Percentiles rank a stretch among this genome's conserved stretches.
These are phyloP conservation scores for Saccostrea echinata DNA, from an alignment of 1,140 invertebrate species.

Conservation along the genomic window DNA sequence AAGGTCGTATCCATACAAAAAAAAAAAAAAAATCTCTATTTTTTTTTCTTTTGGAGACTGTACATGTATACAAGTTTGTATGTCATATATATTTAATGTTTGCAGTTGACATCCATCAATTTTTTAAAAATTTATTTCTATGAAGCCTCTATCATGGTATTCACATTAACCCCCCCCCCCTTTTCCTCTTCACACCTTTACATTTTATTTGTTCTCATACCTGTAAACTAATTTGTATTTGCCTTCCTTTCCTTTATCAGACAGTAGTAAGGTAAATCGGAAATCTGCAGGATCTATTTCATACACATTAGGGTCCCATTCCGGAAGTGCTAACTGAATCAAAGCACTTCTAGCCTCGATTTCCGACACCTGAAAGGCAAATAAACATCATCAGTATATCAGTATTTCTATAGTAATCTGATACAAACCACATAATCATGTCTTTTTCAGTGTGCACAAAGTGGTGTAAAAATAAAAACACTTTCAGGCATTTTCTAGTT, in stretches of 20 bases:
- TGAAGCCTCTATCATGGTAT: no score
- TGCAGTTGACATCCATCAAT: no score
- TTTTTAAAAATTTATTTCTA: no score
- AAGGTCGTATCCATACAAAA: not conserved
- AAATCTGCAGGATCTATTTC: conserved; percentile 83
- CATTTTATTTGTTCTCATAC: conserved; percentile 57
- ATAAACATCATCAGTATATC: not conserved
- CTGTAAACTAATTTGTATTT: conserved; percentile 90
- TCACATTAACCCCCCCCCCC: no score
- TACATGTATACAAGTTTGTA: no score
- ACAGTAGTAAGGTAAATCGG: conserved; percentile 88
- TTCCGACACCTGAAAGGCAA: conserved; percentile 86
- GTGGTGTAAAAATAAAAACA: no score
- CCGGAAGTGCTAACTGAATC: conserved; percentile 87
- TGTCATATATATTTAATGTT: no score
- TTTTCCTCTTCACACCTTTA: not conserved
- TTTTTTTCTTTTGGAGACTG: not conserved
- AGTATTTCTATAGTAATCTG: no score
- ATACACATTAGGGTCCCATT: conserved; percentile 80
- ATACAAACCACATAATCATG: no score
- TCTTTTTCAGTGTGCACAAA: no score
- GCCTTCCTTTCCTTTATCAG: conserved; percentile 88
- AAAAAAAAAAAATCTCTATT: not conserved
- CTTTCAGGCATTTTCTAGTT: no score
- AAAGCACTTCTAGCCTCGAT: conserved; percentile 89